Evolutionary conservation across 2,797 vertebrate genomes (phyloP).

Genomic region (Cygnus olor): DNA sequence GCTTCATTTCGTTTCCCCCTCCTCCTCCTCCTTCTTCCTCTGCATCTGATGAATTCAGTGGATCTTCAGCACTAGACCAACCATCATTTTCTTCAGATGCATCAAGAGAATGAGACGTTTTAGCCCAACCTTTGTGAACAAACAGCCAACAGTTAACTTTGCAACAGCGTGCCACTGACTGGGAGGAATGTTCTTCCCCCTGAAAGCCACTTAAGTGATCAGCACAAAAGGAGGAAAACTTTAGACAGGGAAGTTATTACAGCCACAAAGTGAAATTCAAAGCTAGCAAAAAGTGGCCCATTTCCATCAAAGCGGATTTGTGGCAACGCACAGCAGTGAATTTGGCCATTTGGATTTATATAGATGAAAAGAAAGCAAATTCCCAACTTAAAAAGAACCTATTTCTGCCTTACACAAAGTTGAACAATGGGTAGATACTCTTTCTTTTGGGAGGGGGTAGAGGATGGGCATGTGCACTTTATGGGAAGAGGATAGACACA

Average conservation of each 20-base stretch:
- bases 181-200: neutral
- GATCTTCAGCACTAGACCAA: constrained; percentile 95
- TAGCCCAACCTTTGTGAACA: constrained; percentile 89
- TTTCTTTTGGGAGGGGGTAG: neutral
- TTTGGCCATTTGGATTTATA: neutral
- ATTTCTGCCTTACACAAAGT: neutral
- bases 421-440: accelerated
- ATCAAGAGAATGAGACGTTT: constrained; percentile 87
- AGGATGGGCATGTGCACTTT: neutral
- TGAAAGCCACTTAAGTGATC: neutral
- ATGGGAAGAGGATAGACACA: neutral
- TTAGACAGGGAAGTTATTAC: neutral
- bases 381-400: neutral
- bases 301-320: neutral
- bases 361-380: neutral
- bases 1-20: constrained; percentile 78
- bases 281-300: neutral
- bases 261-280: neutral
- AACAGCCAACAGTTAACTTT: neutral
- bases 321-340: neutral
- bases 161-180: neutral
- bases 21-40: constrained; percentile 86
- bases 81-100: constrained; percentile 92
- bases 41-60: constrained; percentile 90
- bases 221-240: neutral